Evolutionary conservation across 2,888 invertebrate species (phyloP).

Genomic region (Tuta absoluta): DNA sequence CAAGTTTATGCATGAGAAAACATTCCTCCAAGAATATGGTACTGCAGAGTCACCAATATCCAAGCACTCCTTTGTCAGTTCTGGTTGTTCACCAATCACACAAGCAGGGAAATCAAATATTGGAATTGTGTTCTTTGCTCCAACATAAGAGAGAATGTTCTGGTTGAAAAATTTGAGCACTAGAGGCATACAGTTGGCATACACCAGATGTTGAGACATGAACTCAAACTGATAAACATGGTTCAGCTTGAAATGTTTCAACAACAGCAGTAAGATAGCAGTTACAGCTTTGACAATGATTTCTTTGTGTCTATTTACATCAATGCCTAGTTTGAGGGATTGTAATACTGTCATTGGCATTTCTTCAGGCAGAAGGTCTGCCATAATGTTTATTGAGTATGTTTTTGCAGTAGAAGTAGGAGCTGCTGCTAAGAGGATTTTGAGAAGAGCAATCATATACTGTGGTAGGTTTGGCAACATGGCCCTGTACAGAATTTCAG

Average conservation of each 20-base stretch:
- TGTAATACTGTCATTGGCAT: slow-evolving; percentile 98
- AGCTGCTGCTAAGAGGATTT: slow-evolving; percentile 97
- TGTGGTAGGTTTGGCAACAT: slow-evolving; percentile 98
- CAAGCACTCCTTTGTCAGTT: slow-evolving; percentile 94
- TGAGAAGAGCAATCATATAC: slow-evolving; percentile 98
- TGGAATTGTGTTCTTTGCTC: slow-evolving; percentile 96
- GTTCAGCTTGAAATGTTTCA: slow-evolving; percentile 98
- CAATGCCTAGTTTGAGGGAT: slow-evolving; percentile 96
- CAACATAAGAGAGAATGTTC: slow-evolving; percentile 96
- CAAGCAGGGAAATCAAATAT: slow-evolving; percentile 97
- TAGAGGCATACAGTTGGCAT: slow-evolving; percentile 99
- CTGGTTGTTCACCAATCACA: slow-evolving; percentile 96
- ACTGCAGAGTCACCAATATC: slow-evolving; percentile 90
- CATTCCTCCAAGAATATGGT: slow-evolving; percentile 97
- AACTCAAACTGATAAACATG: slow-evolving; percentile 99
- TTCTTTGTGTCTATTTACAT: slow-evolving; percentile 99
- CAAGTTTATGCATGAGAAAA: slow-evolving; percentile 98
- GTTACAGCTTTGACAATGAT: slow-evolving; percentile 98
- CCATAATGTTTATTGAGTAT: slow-evolving; percentile 98
- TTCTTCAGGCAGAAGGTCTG: slow-evolving; percentile 98
- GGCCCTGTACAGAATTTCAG: slow-evolving; percentile 95
- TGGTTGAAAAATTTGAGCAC: slow-evolving; percentile 99
- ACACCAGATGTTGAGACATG: slow-evolving; percentile 98
- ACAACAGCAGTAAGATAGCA: slow-evolving; percentile 91
- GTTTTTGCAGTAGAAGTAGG: slow-evolving; percentile 99